Evolutionary conservation across 2,113 vertebrate genomes (phyloP), one percentile per base, ranked within the genome.

Genomic region (Phrynosoma platyrhinos): DNA sequence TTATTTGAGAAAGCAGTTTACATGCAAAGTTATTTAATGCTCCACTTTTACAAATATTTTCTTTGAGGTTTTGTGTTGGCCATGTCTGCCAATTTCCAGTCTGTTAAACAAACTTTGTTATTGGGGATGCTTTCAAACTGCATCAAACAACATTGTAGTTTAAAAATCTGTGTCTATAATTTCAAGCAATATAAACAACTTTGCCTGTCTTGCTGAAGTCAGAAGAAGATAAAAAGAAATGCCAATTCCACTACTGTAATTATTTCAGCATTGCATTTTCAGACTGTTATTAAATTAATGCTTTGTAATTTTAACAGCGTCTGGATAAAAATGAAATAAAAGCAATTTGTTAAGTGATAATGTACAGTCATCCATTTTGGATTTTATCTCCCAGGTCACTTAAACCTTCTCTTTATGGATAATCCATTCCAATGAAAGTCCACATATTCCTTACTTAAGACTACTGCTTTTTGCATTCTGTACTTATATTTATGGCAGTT

Each of bases 201-300:
- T 71, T 86, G 80, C 78, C 88, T 89, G 79, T 82, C 84, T 81
- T 7, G 1, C 87, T 32, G 18, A 78, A 81, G n/a, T n/a, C 32
- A 76, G 58, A 82, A 75, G 25, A 21, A 64, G 52, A 71, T 13
- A 80, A 40, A 64, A 42, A 2, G 84, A 82, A 87, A 87, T 89
- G 86, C 83, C 88, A 84, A 1, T 74, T 21, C 13, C 23, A 0
- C 40, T 88, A 68, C 87, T 53, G 32, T 76, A 80, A 8, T 75
- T 47, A 79, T 85, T 82, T 58, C 71, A 79, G 66, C 27, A 13
- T 36, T 10, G 5, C 18, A 2, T 3, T 83, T 89, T 68, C 14
- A 0, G 9, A 2, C 7, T 30, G 64, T 66, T 92, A 86, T 79
- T 91, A 90, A 55, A 90, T 90, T 23, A 1, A 0, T 88, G 82